These are phyloP conservation scores for Melanargia galathea DNA, from an alignment of 2,888 invertebrate species.

Conservation along the genomic window DNA sequence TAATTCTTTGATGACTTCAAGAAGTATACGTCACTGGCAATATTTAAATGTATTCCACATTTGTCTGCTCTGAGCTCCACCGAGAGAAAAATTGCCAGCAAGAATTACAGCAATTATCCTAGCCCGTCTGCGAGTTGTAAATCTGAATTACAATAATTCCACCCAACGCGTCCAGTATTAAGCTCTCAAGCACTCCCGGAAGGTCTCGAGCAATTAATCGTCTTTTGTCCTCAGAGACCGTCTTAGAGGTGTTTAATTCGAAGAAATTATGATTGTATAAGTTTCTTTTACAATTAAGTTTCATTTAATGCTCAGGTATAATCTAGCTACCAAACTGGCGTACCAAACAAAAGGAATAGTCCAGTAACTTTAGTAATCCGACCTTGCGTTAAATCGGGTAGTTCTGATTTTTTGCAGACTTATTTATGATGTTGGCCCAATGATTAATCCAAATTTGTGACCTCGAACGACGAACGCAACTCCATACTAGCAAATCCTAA, in stretches of 20 bases:
- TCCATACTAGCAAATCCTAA: no score
- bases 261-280: conserved; percentile 28
- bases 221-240: conserved; percentile 32
- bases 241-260: conserved; percentile 35
- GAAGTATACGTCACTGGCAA: no score
- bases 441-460: no score
- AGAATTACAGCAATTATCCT: neutral
- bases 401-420: no score
- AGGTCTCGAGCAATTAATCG: conserved; percentile 39
- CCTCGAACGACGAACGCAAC: no score
- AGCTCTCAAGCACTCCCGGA: conserved; percentile 22
- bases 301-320: neutral
- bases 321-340: no score
- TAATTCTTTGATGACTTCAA: no score
- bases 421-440: no score
- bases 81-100: neutral
- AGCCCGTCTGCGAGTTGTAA: neutral
- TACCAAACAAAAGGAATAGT: no score
- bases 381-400: no score
- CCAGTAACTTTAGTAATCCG: no score
- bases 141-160: conserved; percentile 22
- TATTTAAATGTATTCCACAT: no score
- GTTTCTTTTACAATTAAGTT: neutral
- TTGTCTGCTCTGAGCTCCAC: neutral
- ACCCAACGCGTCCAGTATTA: conserved; percentile 18